Conservation (phyloP, 2,113 vertebrate genomes). For the Oryzias celebensis region DNA sequence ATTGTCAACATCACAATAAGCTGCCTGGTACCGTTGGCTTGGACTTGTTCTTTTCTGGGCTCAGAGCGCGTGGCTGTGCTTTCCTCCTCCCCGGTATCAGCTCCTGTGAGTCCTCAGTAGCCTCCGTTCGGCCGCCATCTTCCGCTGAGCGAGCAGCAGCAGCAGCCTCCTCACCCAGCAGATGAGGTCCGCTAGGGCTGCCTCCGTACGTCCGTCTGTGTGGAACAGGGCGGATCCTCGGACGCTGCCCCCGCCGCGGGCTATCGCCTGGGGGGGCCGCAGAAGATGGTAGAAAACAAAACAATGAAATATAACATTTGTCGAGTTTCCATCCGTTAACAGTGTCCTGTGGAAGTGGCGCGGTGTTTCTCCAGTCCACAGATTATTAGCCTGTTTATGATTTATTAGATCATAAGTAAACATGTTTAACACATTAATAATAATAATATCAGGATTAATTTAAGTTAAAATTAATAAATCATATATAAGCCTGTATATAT, state of each 20-base stretch:
- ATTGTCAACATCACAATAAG: background rate
- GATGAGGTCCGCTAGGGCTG: slow-evolving; percentile 39
- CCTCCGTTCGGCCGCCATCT: slow-evolving; percentile 79
- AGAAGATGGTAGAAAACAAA: no score
- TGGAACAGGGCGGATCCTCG: slow-evolving; percentile 39
- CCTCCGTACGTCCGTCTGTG: slow-evolving; percentile 1
- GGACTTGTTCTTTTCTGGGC: slow-evolving; percentile 22
- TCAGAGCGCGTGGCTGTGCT: slow-evolving; percentile 26
- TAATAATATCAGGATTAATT: background rate
- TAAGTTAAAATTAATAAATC: background rate
- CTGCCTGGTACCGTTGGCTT: slow-evolving; percentile 51
- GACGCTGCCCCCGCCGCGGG: slow-evolving; percentile 10
- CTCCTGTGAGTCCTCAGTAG: slow-evolving; percentile 66
- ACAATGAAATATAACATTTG: no score
- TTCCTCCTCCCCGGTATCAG: slow-evolving; percentile 68
- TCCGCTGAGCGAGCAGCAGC: slow-evolving; percentile 61
- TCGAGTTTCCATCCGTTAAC: no score
- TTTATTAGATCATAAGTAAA: no score
- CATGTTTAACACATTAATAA: no score
- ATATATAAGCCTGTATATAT: background rate
- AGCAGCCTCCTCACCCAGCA: slow-evolving; percentile 39
- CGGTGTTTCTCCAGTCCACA: no score
- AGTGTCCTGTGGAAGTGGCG: no score
- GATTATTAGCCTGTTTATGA: no score
- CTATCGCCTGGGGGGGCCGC: background rate